Base-by-base conservation (phyloP, 2,888 invertebrate species). In the Oasisia sp. region DNA sequence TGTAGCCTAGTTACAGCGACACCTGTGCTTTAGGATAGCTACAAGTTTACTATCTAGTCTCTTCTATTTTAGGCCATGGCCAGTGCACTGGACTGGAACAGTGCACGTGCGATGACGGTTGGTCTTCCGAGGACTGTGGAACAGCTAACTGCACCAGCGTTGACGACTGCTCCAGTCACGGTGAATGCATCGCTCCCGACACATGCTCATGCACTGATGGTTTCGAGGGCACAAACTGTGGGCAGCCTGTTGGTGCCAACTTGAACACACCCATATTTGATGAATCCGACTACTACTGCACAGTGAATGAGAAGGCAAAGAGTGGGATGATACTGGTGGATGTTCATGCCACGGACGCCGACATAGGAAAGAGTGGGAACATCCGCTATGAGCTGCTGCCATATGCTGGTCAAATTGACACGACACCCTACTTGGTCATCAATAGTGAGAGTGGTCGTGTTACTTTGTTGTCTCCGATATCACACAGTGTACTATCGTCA, bases 221-320 rank as follows among this genome's bases (percentile, higher is more conserved):
- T 92, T 99, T 98, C 96, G 98, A 99, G 38, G 99, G 99, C 92
- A 97, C 98, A 94, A 98, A 99, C 97, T 99, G 99, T 96, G 98
- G 98, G 94, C 98, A 74, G 7, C 74, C 74, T 4, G 7, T 74
- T 27, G n/a, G 74, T 74, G 74, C 14, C 7, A 74, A 74, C 74
- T 74, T 74, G 74, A 74, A 27, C n/a, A 3, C 74, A 27, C 74
- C 74, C 5, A 27, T 74, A 19, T 74, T 74, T 74, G 27, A 74
- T 7, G 27, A 74, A 27, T 74, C 74, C 27, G 74, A 74, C 74
- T 74, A 74, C 74, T 74, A 74, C 74, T 27, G 74, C 74, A 74
- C 74, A 27, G 74, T 74, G 74, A 74, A 27, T 27, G 74, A 19
- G 74, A 74, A 74, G 27, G 74, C 74, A 19, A 74, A 74, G 74